Evolutionary conservation across 2,113 vertebrate species (phyloP), one percentile per base, ranked within the genome.

Genomic region (Myrmecophaga tridactyla): DNA sequence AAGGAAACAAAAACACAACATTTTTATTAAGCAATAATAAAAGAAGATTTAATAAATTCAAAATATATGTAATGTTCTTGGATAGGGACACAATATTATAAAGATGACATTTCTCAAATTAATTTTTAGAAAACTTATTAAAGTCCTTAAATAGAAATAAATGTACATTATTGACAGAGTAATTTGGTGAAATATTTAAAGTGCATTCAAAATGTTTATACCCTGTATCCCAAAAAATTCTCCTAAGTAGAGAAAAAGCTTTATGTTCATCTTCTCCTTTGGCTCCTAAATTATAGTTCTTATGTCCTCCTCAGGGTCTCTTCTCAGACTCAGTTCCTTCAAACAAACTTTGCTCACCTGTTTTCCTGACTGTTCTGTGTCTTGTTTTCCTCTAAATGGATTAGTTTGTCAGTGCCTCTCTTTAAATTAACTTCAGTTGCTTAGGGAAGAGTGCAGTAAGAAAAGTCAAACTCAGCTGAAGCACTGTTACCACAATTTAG

Each of bases 361-460:
- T 15, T 83, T 87, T 84, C 70, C 21, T 90, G 43, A 56, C 48
- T 75, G 14, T 77, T 70, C 67, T 43, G 6, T 67, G 17, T 86
- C 17, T 60, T 67, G 7, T 60, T 80, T 85, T 51, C 51, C 36
- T 23, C 72, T 43, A 72, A 88, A n/a, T 27, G 51, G 13, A 77
- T 86, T 53, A 6, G 20, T 80, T 85, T 83, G 41, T 60, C 69
- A 53, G 20, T 56, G 9, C n/a, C 63, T 85, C 63, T 91, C 36
- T 94, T 78, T 83, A 48, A 87, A 73, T 94, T 94, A 89, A 69
- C n/a, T 15, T 85, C 95, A 85, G 27, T 91, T 92, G 69, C 82
- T 86, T 70, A 86, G 63, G 53, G 53, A 53, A 93, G 11, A 70
- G n/a, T 77, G 62, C 94, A 82, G 72, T 62, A 67, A 92, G 51